Evolutionary conservation across 2,113 vertebrate genomes (phyloP), one percentile per base, ranked within the genome.

Genomic region (Eubucco bourcierii): DNA sequence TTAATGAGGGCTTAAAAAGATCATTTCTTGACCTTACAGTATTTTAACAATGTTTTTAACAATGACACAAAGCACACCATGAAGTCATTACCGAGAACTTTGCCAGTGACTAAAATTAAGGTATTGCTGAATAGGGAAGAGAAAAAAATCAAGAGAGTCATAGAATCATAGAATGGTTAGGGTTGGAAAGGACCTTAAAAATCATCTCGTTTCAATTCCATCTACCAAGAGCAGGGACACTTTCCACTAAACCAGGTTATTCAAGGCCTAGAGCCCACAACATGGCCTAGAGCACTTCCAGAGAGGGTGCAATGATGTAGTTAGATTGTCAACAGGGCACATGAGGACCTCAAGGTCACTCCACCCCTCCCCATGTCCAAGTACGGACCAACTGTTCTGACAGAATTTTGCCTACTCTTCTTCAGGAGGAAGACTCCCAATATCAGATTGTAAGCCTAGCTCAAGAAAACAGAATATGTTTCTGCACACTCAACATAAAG

Each of bases 41-140:
- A 76, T 68, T 93, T 93, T 90, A 90, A 74, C 53, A 64, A 50
- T 10, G 17, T 75, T 92, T 95, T 90, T 90, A 93, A 84, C 56
- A 64, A 31, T 65, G 76, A 73, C 0, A 0, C 50, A 85, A 80
- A 86, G 66, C 10, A 63, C 76, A 82, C 55, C 17, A 90, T 65
- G 50, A 94, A 91, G 63, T 65, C 53, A 16, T 75, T 77, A 70
- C 61, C 18, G 61, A 91, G 59, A 83, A 68, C 29, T 94, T 86
- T 63, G 27, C 24, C 34, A 72, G 14, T 65, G 14, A 55, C 58
- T 65, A 7, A 74, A 67, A 78, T 46, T 19, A 88, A 33, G 14
- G 12, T 33, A 65, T 14, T 79, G 34, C 9, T 79, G 37, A 61
- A 79, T 90, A 76, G 12, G 18, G 16, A 39, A 47, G 10, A 86